A percentile compares a stretch with the other conserved stretches of the same genome.
phyloP scores from a whole-genome alignment of 2,113 vertebrate species.

The Oreochromis tanganicae region DNA sequence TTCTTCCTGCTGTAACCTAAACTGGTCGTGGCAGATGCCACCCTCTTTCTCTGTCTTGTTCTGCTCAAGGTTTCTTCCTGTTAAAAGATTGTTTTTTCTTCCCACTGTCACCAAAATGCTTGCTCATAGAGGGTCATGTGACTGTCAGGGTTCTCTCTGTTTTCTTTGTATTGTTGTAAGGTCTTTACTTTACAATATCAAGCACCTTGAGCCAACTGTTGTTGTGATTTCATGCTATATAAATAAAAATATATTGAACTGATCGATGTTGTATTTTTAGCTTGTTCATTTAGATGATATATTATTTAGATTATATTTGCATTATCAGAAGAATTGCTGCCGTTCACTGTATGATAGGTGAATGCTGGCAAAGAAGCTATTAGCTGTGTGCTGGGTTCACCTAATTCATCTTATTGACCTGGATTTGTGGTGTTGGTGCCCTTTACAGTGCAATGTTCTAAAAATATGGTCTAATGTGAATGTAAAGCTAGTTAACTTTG shows the following conservation, averaged over 20 bases:
- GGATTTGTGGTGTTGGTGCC: background rate
- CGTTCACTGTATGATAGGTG: background rate
- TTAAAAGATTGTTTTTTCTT: background rate
- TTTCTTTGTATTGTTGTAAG: accelerated
- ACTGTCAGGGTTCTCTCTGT: background rate
- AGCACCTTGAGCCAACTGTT: background rate
- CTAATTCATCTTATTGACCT: background rate
- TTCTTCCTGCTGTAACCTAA: background rate
- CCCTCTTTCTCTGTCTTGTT: background rate
- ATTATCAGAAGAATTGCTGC: accelerated
- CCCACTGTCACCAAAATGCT: background rate
- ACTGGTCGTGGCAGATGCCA: background rate
- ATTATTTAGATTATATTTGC: background rate
- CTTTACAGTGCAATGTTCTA: accelerated
- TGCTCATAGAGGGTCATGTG: background rate
- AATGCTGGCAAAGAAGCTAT: accelerated
- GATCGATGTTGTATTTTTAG: background rate
- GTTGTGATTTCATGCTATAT: background rate
- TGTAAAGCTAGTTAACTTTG: background rate
- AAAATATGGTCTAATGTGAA: background rate
- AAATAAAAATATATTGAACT: background rate
- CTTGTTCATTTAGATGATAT: background rate
- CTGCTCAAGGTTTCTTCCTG: background rate
- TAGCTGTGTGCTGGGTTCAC: background rate
- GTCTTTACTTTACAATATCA: background rate